Conservation (phyloP, 1,140 invertebrate species). For the Radopholus similis region DNA sequence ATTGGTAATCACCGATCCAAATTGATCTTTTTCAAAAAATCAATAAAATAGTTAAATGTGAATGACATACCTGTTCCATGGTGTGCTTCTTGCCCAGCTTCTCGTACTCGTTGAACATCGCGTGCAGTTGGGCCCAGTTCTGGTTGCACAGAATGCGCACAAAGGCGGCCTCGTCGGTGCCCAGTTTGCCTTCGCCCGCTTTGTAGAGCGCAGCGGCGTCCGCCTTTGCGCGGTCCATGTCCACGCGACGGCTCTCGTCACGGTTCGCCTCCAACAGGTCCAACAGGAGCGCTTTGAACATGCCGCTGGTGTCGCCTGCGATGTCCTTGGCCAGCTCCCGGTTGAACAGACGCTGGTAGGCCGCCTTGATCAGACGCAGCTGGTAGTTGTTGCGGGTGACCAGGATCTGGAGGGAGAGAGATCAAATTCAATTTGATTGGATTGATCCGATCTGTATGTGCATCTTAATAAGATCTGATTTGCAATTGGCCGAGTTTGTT, state of each 20-base stretch:
- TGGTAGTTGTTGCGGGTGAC: constrained; percentile 63
- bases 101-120: constrained; percentile 74
- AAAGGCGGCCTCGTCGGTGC: constrained; percentile 64
- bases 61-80: too few species aligned
- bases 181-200: constrained; percentile 64
- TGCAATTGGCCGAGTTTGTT: too few species aligned
- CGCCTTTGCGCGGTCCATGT: constrained; percentile 46
- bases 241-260: constrained; percentile 55
- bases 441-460: too few species aligned
- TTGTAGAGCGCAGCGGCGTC: constrained; percentile 62
- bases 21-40: too few species aligned
- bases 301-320: constrained; percentile 83
- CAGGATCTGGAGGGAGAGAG: constrained; percentile 61
- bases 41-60: too few species aligned
- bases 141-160: constrained; percentile 56
- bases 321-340: constrained; percentile 80
- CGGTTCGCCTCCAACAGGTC: constrained; percentile 59
- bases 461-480: too few species aligned
- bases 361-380: constrained; percentile 60
- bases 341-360: constrained; percentile 72
- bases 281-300: constrained; percentile 84
- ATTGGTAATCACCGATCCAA: too few species aligned
- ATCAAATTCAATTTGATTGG: too few species aligned
- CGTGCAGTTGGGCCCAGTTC: constrained; percentile 66
- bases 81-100: too few species aligned